phyloP scores from a whole-genome alignment of 1,140 invertebrate genomes.

The Pogonomyrmex californicus region DNA sequence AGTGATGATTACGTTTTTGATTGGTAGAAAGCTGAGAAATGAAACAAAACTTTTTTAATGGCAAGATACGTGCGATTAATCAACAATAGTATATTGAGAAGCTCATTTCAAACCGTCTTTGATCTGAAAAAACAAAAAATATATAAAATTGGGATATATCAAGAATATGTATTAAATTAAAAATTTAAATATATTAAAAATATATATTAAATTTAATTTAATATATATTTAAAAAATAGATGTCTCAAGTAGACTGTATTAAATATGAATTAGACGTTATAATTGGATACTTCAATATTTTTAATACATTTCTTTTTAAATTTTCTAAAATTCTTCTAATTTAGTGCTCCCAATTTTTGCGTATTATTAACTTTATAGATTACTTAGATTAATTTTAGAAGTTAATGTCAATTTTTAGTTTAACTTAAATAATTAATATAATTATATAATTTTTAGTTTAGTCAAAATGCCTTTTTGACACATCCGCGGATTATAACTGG shows the following conservation, averaged over 20 bases:
- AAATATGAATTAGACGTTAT: neutral
- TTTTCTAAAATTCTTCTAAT: neutral
- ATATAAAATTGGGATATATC: neutral
- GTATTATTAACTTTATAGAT: neutral
- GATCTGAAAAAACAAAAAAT: neutral
- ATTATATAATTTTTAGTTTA: neutral
- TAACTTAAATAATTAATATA: too few relatives aligned
- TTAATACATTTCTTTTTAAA: neutral
- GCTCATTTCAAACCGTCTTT: neutral
- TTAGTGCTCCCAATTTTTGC: neutral
- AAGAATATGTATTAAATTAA: neutral
- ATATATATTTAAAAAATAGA: too few relatives aligned
- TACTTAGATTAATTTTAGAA: neutral
- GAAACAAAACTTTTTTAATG: constrained; percentile 16
- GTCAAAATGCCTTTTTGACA: neutral
- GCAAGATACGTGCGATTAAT: constrained; percentile 6
- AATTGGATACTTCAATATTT: neutral
- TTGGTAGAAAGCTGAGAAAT: constrained; percentile 1
- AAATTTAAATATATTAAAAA: too few relatives aligned
- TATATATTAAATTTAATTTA: too few relatives aligned
- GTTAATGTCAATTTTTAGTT: neutral
- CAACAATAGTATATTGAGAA: neutral
- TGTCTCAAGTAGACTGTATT: too few relatives aligned
- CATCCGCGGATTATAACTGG: neutral
- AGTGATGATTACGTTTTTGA: constrained; percentile 43